Evolutionary conservation across 2,113 vertebrate genomes (phyloP), one percentile per base, ranked within the genome.

Genomic region (Ammospiza nelsoni): DNA sequence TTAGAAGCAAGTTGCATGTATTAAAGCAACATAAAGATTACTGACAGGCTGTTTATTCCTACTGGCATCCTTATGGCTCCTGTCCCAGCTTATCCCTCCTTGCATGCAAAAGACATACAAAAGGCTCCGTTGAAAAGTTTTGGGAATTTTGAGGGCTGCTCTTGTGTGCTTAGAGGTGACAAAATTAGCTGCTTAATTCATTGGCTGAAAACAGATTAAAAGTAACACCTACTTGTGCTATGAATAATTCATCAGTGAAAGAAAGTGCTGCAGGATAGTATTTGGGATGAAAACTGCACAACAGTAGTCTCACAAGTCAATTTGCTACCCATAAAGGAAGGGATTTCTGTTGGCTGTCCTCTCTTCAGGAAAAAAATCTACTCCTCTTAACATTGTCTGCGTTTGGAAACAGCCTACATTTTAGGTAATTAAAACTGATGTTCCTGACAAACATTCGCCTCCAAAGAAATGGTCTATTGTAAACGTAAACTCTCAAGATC

Each of bases 381-480:
- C 7, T 76, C 12, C n/a, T 92, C 77, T 77, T 82, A 87, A 72
- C 44, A 24, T 65, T 84, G 59, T 43, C 87, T 90, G 49, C 86
- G 80, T 94, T 95, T 97, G 75, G 93, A 93, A 96, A 78, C 75
- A 89, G 44, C 63, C 84, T 91, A 39, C 66, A 27, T 96, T 96
- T 96, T 66, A 79, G 92, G 95, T 93, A 96, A 95, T 94, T 84
- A 92, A 94, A 96, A 80, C 67, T 59, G 91, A 95, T 81, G 44
- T 93, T 89, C 72, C 58, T 89, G 85, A 87, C 96, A 97, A 94
- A 95, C 94, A 63, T 85, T 97, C 2, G 2, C 71, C 55, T 95
- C 72, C 51, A 71, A 96, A 95, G 96, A 95, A 93, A 94, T 58
- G 78, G 59, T 69, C 67, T 89, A 80, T 92, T 94, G 91, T 86